Conservation (phyloP, 2,797 vertebrate species). For the Alosa sapidissima region DNA sequence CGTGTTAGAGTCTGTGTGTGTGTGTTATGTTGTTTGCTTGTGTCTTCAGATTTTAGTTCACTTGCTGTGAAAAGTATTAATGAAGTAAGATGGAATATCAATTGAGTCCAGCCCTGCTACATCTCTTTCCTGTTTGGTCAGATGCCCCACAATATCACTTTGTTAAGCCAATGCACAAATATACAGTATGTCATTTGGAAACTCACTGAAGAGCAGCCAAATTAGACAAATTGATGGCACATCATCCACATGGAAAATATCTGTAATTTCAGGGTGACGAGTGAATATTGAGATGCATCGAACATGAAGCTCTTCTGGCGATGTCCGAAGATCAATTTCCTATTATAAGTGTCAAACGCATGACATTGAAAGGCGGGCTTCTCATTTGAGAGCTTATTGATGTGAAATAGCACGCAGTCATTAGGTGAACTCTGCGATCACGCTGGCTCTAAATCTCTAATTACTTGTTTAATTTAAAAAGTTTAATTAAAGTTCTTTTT, state of each 20-base stretch:
- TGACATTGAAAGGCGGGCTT: conserved; percentile 37
- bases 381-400: conserved; percentile 48
- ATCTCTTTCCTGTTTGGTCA: background rate
- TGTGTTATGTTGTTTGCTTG: background rate
- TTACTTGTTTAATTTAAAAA: conserved; percentile 18
- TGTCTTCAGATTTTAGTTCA: background rate
- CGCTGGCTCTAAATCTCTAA: background rate
- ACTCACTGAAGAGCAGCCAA: background rate
- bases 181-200: background rate
- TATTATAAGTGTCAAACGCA: conserved; percentile 55
- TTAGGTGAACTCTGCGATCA: conserved; percentile 13
- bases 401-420: conserved; percentile 48
- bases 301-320: conserved; percentile 27
- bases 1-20: background rate
- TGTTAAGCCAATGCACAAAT: background rate
- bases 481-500: conserved; percentile 24
- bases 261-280: background rate
- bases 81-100: background rate
- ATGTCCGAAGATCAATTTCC: conserved; percentile 52
- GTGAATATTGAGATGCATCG: background rate
- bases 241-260: background rate
- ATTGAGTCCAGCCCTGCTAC: background rate
- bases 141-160: background rate
- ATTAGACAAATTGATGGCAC: background rate
- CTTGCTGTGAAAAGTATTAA: background rate